Conservation (phyloP, 1,140 invertebrate genomes). For the Cataglyphis hispanica region DNA sequence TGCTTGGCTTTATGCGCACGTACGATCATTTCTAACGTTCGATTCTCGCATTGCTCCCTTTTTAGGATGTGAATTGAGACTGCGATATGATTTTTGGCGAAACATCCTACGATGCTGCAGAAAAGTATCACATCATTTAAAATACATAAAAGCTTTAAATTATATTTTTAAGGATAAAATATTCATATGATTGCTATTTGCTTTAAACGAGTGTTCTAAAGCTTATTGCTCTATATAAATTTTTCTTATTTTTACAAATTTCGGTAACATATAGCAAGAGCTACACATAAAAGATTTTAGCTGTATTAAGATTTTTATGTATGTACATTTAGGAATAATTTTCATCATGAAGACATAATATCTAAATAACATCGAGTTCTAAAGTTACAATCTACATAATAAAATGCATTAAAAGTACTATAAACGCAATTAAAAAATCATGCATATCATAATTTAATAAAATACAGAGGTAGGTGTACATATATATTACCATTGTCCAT, state of each 20-base stretch:
- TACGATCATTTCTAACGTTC: constrained; percentile 41
- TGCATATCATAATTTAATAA: neutral
- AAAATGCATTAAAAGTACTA: neutral
- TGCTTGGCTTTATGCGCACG: constrained; percentile 50
- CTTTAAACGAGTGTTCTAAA: neutral
- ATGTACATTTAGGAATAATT: neutral
- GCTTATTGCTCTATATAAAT: neutral
- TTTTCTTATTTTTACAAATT: neutral
- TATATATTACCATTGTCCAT: neutral
- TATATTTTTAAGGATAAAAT: neutral
- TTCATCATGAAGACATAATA: neutral
- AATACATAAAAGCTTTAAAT: constrained; percentile 7
- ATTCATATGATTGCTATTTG: neutral
- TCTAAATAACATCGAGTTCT: neutral
- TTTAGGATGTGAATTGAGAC: constrained; percentile 41
- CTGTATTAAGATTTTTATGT: neutral
- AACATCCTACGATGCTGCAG: constrained; percentile 1
- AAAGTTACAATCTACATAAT: neutral
- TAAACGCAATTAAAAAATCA: no score
- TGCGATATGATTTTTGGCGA: neutral
- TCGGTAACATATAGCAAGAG: neutral
- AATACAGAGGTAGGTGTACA: neutral
- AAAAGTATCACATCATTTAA: constrained; percentile 12
- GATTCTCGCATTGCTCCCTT: constrained; percentile 26
- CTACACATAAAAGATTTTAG: neutral